These are phyloP conservation scores for Ammodytes marinus DNA, from an alignment of 2,113 vertebrate genomes.

Conservation along the genomic window DNA sequence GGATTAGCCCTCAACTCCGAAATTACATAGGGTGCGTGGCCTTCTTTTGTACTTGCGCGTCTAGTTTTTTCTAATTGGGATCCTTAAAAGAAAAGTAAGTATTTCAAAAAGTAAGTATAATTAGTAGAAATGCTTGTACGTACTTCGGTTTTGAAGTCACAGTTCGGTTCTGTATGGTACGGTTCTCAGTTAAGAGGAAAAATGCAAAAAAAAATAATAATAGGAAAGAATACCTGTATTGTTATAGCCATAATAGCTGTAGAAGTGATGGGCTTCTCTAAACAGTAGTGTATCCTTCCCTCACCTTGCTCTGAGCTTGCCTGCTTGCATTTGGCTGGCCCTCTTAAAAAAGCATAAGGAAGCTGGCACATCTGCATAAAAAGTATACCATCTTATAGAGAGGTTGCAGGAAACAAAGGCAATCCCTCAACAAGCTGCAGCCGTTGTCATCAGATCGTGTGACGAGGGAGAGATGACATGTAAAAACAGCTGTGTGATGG, in stretches of 20 bases:
- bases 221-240: too few relatives aligned
- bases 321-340: constrained; percentile 2
- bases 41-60: neutral
- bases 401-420: constrained; percentile 11
- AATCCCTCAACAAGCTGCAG: neutral
- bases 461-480: neutral
- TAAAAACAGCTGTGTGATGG: constrained; percentile 19
- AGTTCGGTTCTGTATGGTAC: too few relatives aligned
- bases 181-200: too few relatives aligned
- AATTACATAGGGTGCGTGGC: neutral
- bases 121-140: too few relatives aligned
- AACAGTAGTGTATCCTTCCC: neutral
- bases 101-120: neutral
- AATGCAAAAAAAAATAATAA: too few relatives aligned
- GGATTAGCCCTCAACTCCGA: neutral
- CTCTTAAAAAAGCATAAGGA: constrained; percentile 21
- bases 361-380: constrained; percentile 45
- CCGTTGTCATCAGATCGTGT: constrained; percentile 21
- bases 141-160: too few relatives aligned
- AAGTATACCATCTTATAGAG: constrained; percentile 19
- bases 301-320: neutral
- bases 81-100: neutral
- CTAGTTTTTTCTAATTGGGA: neutral
- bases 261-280: neutral
- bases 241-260: neutral